Conservation (phyloP, 1,140 invertebrate genomes). For the Cyrtorhinus lividipennis region DNA sequence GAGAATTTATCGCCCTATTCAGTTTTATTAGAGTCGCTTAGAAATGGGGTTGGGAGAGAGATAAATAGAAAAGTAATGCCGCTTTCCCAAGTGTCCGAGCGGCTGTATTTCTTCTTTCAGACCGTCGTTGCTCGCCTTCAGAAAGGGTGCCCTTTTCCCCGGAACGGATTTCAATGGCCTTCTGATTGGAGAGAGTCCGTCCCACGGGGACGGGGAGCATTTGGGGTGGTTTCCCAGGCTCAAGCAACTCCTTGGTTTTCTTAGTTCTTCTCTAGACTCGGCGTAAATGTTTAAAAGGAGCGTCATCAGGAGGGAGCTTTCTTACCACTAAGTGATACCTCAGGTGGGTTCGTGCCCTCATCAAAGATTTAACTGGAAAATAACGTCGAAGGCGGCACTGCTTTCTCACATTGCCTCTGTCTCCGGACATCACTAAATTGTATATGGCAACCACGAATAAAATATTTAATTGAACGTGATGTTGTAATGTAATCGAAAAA, state of each 20-base stretch:
- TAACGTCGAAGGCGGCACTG: not conserved
- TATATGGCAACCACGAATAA: too few species aligned
- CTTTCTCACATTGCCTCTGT: too few species aligned
- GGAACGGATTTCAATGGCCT: conserved; percentile 2
- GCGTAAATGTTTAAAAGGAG: conserved; percentile 3
- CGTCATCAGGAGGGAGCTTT: not conserved
- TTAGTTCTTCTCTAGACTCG: not conserved
- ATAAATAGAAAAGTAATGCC: not conserved
- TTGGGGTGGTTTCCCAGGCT: not conserved
- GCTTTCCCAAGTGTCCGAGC: not conserved
- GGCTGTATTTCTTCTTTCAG: conserved; percentile 1
- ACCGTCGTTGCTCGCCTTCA: too few species aligned
- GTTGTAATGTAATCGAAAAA: too few species aligned
- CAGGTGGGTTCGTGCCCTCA: not conserved
- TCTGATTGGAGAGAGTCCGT: not conserved
- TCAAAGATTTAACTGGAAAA: not conserved
- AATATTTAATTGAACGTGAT: too few species aligned
- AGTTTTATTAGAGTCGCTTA: not conserved
- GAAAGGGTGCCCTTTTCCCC: too few species aligned
- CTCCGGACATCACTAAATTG: too few species aligned
- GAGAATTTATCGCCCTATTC: not conserved
- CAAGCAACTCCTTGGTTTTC: not conserved
- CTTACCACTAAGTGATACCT: not conserved
- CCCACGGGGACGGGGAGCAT: not conserved
- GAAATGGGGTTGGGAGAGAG: not conserved